These are phyloP conservation scores for Pemphigus obesinymphae DNA, from an alignment of 1,140 invertebrate genomes.

Conservation along the genomic window DNA sequence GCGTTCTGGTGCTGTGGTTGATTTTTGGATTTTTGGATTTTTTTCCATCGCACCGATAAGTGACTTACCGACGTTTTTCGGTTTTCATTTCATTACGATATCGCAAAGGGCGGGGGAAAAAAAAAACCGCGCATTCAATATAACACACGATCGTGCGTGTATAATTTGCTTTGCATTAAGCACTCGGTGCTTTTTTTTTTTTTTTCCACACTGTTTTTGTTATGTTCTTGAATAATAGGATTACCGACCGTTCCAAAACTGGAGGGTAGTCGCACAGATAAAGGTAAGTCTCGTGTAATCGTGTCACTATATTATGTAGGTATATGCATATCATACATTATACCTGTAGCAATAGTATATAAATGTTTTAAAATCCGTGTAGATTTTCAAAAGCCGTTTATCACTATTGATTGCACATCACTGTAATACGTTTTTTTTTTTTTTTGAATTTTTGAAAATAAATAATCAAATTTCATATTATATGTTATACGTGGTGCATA, in stretches of 20 bases:
- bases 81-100: neutral
- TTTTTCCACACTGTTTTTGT: neutral
- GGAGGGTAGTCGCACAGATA: conserved; percentile 25
- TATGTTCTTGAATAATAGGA: conserved; percentile 4
- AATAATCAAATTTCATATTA: no score
- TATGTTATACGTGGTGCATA: no score
- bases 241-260: conserved; percentile 2
- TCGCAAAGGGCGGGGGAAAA: neutral
- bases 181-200: neutral
- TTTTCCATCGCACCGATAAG: neutral
- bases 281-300: neutral
- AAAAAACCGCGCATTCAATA: neutral
- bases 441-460: no score
- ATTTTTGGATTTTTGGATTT: neutral
- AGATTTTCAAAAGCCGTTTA: no score
- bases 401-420: no score
- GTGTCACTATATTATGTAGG: no score
- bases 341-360: no score
- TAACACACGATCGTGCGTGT: neutral
- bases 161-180: neutral
- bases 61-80: neutral
- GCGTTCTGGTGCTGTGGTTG: neutral
- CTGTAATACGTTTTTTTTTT: no score
- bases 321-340: no score
- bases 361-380: no score